Evolutionary conservation across 1,140 invertebrate genomes (phyloP).

Genomic region (Nephotettix cincticeps): DNA sequence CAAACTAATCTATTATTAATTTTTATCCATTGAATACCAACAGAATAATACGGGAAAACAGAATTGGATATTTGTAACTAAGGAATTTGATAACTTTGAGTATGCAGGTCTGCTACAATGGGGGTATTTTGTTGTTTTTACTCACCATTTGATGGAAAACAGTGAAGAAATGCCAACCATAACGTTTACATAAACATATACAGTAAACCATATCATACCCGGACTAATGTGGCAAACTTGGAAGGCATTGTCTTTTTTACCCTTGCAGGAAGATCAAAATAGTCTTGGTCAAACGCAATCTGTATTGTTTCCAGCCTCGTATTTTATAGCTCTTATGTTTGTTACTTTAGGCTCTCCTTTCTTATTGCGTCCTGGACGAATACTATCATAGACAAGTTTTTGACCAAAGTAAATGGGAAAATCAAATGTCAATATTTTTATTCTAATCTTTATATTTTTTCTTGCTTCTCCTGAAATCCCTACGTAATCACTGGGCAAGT

Average conservation of each 20-base stretch:
- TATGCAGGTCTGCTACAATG: no score
- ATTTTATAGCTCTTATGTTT: background rate
- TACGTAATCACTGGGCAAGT: slow-evolving; percentile 17
- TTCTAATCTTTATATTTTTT: background rate
- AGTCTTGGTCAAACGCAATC: slow-evolving; percentile 12
- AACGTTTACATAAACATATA: no score
- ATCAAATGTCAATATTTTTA: slow-evolving; percentile 8
- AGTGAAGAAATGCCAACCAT: no score
- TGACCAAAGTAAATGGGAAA: slow-evolving; percentile 11
- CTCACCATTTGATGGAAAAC: no score
- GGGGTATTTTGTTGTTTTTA: no score
- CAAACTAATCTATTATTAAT: no score
- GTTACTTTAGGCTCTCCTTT: slow-evolving; percentile 17
- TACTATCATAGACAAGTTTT: slow-evolving; percentile 3
- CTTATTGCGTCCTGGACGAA: slow-evolving; percentile 1
- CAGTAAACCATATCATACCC: no score
- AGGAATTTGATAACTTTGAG: no score
- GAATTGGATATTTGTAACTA: no score
- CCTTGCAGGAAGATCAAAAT: background rate
- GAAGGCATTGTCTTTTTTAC: background rate
- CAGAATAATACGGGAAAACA: no score
- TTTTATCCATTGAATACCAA: no score
- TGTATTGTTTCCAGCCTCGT: background rate
- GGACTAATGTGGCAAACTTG: background rate
- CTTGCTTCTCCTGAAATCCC: background rate